These are phyloP conservation scores for Leptocoma aspasia DNA, from an alignment of 2,113 vertebrate species.

Conservation along the genomic window DNA sequence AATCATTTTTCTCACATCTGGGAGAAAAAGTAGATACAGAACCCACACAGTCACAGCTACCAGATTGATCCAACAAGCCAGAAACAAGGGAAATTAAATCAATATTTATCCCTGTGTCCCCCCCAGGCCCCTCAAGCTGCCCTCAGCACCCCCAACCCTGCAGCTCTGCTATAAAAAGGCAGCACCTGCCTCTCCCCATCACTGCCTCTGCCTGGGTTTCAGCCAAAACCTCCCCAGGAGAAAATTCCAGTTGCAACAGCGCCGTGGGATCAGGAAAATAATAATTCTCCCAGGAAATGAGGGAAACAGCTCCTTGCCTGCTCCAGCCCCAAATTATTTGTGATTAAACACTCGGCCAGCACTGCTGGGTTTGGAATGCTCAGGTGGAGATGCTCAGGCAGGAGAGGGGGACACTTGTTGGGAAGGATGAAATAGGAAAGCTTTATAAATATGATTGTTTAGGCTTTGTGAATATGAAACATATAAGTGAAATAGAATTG, in stretches of 20 bases:
- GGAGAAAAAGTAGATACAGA: not conserved
- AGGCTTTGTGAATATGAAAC: too few species aligned
- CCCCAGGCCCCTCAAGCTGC: not conserved
- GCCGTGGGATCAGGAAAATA: not conserved
- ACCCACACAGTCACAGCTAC: not conserved
- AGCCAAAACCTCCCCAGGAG: not conserved
- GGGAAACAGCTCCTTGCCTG: not conserved
- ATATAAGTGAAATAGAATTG: too few species aligned
- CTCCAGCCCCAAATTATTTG: not conserved
- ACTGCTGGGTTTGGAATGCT: not conserved
- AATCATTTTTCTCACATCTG: not conserved
- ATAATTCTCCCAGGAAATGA: not conserved
- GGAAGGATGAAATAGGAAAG: too few species aligned
- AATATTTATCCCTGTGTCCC: not conserved
- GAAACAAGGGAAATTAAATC: not conserved
- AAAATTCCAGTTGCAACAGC: not conserved
- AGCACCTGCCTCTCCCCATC: not conserved
- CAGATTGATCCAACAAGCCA: not conserved
- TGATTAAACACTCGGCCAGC: not conserved
- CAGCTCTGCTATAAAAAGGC: not conserved
- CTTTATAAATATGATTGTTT: too few species aligned
- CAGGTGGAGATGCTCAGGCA: not conserved
- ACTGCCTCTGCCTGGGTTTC: not conserved
- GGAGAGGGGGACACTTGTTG: not conserved
- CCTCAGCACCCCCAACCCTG: not conserved